These are phyloP conservation scores for Mesopsocus fuscifrons DNA, from an alignment of 2,888 invertebrate genomes.

Conservation along the genomic window DNA sequence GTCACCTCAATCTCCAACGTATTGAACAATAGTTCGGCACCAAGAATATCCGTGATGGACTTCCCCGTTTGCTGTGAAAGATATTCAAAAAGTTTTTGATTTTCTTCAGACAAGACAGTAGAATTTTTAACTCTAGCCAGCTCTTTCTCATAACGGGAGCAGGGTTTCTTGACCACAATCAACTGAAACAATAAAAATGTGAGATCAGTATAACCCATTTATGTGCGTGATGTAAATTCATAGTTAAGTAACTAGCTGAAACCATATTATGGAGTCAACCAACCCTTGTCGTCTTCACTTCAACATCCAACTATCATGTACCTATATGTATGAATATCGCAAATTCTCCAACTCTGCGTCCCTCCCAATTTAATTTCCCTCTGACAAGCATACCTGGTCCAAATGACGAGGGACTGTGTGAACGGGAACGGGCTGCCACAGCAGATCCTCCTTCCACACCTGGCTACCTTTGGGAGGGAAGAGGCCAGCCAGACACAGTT, in stretches of 20 bases:
- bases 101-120: constrained; percentile 9
- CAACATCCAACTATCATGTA: too few species aligned
- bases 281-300: too few species aligned
- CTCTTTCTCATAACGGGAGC: constrained; percentile 14
- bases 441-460: constrained; percentile 37
- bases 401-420: constrained; percentile 35
- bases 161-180: constrained; percentile 11
- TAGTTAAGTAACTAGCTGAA: too few species aligned
- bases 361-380: too few species aligned
- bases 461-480: constrained; percentile 41
- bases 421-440: constrained; percentile 64
- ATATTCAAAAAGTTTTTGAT: constrained; percentile 11
- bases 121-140: constrained; percentile 9
- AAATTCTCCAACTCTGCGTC: too few species aligned
- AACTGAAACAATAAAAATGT: constrained; percentile 10
- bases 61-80: constrained; percentile 9
- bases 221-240: too few species aligned
- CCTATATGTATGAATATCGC: too few species aligned
- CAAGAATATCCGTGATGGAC: constrained; percentile 10
- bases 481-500: constrained; percentile 29
- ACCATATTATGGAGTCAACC: too few species aligned
- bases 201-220: too few species aligned
- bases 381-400: constrained; percentile 11
- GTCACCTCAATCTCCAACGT: constrained; percentile 14
- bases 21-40: constrained; percentile 12